These are phyloP conservation scores for Tarsius wallacei DNA, from an alignment of 2,797 vertebrate species.

Conservation along the genomic window DNA sequence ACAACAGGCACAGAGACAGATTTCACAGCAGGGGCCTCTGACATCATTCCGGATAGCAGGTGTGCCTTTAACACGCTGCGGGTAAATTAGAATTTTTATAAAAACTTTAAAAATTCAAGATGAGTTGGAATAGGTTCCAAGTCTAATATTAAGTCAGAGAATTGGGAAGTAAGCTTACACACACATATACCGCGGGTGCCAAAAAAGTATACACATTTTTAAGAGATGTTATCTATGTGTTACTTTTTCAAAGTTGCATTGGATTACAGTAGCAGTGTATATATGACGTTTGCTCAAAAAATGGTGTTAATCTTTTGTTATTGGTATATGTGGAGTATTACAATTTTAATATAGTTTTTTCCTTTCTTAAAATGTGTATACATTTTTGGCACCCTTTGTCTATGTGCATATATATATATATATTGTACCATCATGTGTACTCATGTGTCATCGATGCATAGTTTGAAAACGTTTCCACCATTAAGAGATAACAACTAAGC, in stretches of 20 bases:
- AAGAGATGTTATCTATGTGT: too few relatives aligned
- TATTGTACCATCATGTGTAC: neutral
- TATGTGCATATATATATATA: rapidly evolving
- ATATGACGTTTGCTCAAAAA: too few relatives aligned
- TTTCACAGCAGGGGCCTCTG: neutral
- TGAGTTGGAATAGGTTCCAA: neutral
- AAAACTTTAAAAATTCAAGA: constrained; percentile 48
- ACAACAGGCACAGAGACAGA: neutral
- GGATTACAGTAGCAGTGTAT: too few relatives aligned
- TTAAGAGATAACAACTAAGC: constrained; percentile 4
- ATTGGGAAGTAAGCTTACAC: neutral
- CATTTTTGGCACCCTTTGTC: too few relatives aligned
- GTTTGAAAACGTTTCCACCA: neutral
- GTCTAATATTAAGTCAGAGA: neutral
- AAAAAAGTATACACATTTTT: too few relatives aligned
- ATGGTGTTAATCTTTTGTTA: too few relatives aligned
- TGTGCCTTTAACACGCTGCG: neutral
- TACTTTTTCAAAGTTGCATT: too few relatives aligned
- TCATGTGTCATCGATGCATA: neutral
- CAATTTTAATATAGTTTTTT: too few relatives aligned
- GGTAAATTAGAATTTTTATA: constrained; percentile 42
- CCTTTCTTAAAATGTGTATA: too few relatives aligned
- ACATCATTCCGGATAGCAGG: neutral
- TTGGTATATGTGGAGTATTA: too few relatives aligned
- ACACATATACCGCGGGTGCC: too few relatives aligned